Evolutionary conservation across 1,140 invertebrate genomes (phyloP), one percentile per base, ranked within the genome.

Genomic region (Nasonia giraulti): DNA sequence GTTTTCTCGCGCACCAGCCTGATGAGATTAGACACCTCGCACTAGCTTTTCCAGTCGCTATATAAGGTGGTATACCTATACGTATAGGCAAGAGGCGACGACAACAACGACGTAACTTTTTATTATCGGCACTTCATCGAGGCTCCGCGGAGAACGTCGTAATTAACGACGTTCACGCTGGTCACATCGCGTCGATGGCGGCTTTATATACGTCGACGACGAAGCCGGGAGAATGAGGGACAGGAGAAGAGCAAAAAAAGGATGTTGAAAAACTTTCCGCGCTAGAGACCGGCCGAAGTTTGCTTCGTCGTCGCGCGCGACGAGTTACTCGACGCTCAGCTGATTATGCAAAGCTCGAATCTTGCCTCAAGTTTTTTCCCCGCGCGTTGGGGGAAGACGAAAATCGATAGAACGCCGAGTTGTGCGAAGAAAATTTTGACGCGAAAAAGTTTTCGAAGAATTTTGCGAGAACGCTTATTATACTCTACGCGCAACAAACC

Each of bases 81-180:
- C 5, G 5, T 37, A 37, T 37, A 37, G 33, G 33, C 33, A 37
- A 3, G 55, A 20, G 55, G 66, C 55, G 50, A 80, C 40, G 68
- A 80, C n/a, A 50, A 80, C 33, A 27, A 68, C 62, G 77, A 89
- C 84, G 84, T 87, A 88, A 31, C 50, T 86, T 86, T 77, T 89
- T 89, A 87, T 89, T 89, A 88, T 88, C 83, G 86, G 44, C 73
- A 73, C 87, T 89, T 87, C 85, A 85, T 89, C 84, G 79, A 84
- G 75, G n/a, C 75, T n/a, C 85, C 17, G 37, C 17, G 37, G 75
- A 83, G 71, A 47, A 84, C 44, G 78, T 69, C 81, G 71, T 89
- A 89, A 89, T 89, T 89, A 89, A 89, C 82, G 85, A 87, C 85
- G 87, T 85, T 88, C 85, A 80, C 66, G 68, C 27, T 31, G 37